phyloP scores from a whole-genome alignment of 2,113 vertebrate genomes.

The Oriolus oriolus region DNA sequence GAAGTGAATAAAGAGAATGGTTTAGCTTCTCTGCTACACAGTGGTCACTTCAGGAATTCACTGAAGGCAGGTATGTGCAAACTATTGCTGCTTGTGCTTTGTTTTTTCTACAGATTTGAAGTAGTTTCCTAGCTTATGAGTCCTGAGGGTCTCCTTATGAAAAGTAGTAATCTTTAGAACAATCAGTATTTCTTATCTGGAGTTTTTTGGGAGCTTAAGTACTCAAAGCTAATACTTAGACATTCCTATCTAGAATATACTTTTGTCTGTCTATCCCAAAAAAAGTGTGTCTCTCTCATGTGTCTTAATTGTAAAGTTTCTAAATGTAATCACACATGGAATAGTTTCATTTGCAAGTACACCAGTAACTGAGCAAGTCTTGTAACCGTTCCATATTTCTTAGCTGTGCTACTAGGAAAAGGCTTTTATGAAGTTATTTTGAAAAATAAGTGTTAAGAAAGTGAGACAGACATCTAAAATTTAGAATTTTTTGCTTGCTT shows the following conservation, averaged over 20 bases:
- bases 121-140: neutral
- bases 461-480: neutral
- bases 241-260: neutral
- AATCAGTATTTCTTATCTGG: neutral
- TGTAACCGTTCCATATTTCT: neutral
- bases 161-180: neutral
- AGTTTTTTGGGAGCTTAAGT: neutral
- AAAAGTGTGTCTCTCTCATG: neutral
- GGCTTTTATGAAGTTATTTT: neutral
- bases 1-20: neutral
- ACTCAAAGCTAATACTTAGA: neutral
- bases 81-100: neutral
- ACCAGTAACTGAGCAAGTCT: neutral
- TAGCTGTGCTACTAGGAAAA: neutral
- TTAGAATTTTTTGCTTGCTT: neutral
- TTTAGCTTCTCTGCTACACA: neutral
- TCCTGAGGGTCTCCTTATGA: neutral
- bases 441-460: neutral
- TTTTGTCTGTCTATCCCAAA: neutral
- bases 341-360: neutral
- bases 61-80: neutral
- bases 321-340: neutral
- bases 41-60: neutral
- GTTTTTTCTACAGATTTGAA: neutral
- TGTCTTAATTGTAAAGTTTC: neutral